Percentiles rank a stretch among this genome's conserved stretches.
Conservation (phyloP, 2,113 vertebrate genomes). For the Chloropsis cyanopogon region DNA sequence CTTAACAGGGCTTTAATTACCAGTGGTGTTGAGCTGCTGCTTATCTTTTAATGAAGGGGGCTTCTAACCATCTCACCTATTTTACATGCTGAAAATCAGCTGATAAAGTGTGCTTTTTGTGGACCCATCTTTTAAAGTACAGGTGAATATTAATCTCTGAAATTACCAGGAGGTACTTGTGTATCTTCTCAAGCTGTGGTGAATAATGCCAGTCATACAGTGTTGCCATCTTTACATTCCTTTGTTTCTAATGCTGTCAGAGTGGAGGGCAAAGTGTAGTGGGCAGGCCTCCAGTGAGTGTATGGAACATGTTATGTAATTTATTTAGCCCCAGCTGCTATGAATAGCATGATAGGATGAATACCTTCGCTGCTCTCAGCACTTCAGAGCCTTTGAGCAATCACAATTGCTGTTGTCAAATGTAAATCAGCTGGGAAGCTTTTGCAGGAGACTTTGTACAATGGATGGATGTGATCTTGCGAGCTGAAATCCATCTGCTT, state of each 20-base stretch:
- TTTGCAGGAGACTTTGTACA: not conserved
- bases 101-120: not conserved
- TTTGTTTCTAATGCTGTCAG: not conserved
- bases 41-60: not conserved
- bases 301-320: accelerated
- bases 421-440: not conserved
- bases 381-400: not conserved
- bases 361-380: not conserved
- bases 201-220: not conserved
- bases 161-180: not conserved
- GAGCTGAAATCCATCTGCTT: not conserved
- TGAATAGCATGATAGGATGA: not conserved
- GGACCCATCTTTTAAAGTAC: not conserved
- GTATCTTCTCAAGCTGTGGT: not conserved
- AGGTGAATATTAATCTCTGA: not conserved
- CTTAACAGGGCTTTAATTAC: not conserved
- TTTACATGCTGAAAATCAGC: not conserved
- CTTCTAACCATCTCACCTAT: not conserved
- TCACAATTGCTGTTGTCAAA: not conserved
- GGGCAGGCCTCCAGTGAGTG: not conserved
- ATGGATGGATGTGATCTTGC: not conserved
- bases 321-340: not conserved
- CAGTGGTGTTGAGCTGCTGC: not conserved
- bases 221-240: not conserved
- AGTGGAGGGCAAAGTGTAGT: not conserved